phyloP scores from a whole-genome alignment of 2,888 invertebrate species.

The Hoplodrina ambigua region DNA sequence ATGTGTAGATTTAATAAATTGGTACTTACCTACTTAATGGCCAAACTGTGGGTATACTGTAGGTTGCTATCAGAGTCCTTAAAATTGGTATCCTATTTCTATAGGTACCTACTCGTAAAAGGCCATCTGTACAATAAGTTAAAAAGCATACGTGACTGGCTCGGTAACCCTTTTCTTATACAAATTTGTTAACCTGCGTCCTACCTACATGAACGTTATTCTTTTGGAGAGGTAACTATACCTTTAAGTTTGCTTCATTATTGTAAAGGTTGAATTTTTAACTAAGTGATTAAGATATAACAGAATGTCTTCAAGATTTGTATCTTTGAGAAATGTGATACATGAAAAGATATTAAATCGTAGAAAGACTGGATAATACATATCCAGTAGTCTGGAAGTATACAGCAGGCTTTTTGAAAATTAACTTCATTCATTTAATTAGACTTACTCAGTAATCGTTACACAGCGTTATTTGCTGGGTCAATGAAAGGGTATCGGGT shows the following conservation, averaged over 20 bases:
- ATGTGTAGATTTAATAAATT: too few species aligned
- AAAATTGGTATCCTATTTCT: too few species aligned
- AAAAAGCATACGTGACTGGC: background rate
- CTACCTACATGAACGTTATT: background rate
- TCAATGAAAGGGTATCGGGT: constrained; percentile 23
- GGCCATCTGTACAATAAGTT: background rate
- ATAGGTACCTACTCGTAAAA: too few species aligned
- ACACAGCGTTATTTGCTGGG: constrained; percentile 16
- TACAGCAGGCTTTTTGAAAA: background rate
- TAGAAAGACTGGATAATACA: too few species aligned
- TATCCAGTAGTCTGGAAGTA: background rate
- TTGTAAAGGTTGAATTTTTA: too few species aligned
- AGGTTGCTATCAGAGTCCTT: too few species aligned
- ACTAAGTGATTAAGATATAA: too few species aligned
- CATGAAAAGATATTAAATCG: background rate
- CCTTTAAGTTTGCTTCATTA: background rate
- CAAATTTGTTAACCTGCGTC: constrained; percentile 1
- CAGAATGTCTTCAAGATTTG: too few species aligned
- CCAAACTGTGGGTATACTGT: too few species aligned
- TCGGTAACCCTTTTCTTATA: background rate
- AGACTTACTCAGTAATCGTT: constrained; percentile 6
- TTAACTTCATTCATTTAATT: constrained; percentile 32
- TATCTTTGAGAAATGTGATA: too few species aligned
- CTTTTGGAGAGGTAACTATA: background rate
- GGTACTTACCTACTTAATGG: too few species aligned